Evolutionary conservation across 2,797 vertebrate genomes (phyloP).

Genomic region (Typhlichthys eigenmanni): DNA sequence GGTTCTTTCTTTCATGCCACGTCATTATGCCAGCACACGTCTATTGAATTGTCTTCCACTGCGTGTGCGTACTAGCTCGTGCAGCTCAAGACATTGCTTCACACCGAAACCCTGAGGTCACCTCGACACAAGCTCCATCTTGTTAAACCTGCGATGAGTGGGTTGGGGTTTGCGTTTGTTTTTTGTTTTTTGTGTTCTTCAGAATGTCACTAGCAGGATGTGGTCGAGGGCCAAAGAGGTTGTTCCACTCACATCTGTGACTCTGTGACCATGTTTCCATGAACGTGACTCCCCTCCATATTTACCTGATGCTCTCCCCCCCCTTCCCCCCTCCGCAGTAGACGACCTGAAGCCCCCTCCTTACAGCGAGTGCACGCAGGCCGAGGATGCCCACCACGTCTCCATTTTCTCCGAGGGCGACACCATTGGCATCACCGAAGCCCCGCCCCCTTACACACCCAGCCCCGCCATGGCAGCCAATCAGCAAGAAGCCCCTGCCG

Average conservation of each 20-base stretch:
- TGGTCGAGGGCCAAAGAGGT: constrained; percentile 34
- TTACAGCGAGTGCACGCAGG: constrained; percentile 80
- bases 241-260: constrained; percentile 20
- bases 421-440: constrained; percentile 68
- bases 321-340: constrained; percentile 48
- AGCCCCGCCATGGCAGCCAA: constrained; percentile 38
- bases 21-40: not conserved
- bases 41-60: not conserved
- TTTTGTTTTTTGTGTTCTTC: not conserved
- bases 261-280: not conserved
- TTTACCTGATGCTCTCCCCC: not conserved
- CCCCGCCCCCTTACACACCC: constrained; percentile 82
- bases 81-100: too few species aligned
- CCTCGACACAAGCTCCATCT: too few species aligned
- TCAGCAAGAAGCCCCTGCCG: constrained; percentile 40
- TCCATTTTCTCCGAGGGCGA: constrained; percentile 71
- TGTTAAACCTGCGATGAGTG: too few species aligned
- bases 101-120: too few species aligned
- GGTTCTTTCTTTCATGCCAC: too few species aligned
- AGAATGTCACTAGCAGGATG: constrained; percentile 41
- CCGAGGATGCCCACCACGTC: constrained; percentile 42
- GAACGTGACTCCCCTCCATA: not conserved
- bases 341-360: constrained; percentile 86
- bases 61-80: not conserved
- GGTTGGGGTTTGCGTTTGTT: not conserved